Evolutionary conservation across 2,888 invertebrate species (phyloP), one percentile per base, ranked within the genome.

Genomic region (Trachelus troglodyta): DNA sequence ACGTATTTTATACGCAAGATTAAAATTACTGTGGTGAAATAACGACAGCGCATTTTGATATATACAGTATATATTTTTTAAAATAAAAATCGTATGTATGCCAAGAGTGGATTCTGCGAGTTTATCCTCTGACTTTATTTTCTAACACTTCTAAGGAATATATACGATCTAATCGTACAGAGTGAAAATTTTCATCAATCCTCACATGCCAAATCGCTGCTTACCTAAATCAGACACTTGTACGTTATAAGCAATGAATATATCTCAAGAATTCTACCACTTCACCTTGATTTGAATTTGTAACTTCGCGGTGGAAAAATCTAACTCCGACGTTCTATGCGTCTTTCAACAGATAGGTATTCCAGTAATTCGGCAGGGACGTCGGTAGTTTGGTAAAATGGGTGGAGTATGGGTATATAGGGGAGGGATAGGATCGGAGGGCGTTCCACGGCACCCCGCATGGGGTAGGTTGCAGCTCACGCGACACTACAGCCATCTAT

Each of bases 401-500:
- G 82, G 86, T 84, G 85, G 86, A 85, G 83, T 82, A 83, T 81
- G 84, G 15, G 86, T 80, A 84, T 85, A 85, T 83, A 83, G 80
- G 82, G 79, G 80, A 77, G 80, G 76, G 76, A 76, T 83, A 85
- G 88, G 83, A 87, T 87, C 83, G 87, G 86, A 86, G 88, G 90
- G 88, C 90, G 89, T 88, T 89, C 84, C 88, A 85, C 78, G 85
- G 88, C 88, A 89, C 90, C 90, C 90, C 84, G 91, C 90, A 91
- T 91, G 91, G 91, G 91, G 91, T 91, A 91, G 90, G 87, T 90
- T 88, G 88, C 88, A 88, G 86, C 90, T 88, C 89, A 89, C 89
- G 91, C 89, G 91, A 91, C 91, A 90, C 90, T 89, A 90, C 90
- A 90, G 90, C 91, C 91, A 91, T 91, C 91, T 91, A 90, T 91